Evolutionary conservation across 2,797 vertebrate genomes (phyloP).

Genomic region (Miichthys miiuy): DNA sequence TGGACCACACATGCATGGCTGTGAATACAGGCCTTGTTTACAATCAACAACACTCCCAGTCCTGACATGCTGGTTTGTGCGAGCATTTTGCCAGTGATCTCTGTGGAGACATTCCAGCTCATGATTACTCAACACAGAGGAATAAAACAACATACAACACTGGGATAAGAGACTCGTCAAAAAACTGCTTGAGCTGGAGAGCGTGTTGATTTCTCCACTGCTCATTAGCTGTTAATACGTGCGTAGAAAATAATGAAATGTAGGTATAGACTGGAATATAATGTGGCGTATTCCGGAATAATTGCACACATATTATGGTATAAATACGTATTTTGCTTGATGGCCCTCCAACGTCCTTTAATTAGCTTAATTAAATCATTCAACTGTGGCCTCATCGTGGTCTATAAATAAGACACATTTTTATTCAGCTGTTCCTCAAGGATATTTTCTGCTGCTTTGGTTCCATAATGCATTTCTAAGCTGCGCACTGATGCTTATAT

Average conservation of each 20-base stretch:
- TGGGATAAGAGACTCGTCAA: background rate
- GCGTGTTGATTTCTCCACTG: background rate
- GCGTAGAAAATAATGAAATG: slow-evolving; percentile 9
- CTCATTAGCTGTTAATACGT: slow-evolving; percentile 5
- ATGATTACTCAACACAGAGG: slow-evolving; percentile 58
- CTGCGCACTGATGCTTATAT: slow-evolving; percentile 80
- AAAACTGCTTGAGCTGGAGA: background rate
- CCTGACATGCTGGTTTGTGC: slow-evolving; percentile 45
- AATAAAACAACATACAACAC: slow-evolving; percentile 15
- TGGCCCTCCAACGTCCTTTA: slow-evolving; percentile 69
- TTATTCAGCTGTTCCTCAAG: slow-evolving; percentile 79
- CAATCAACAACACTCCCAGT: slow-evolving; percentile 58
- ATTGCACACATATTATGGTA: slow-evolving; percentile 43
- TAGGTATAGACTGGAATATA: slow-evolving; percentile 23
- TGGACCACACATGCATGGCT: slow-evolving; percentile 39
- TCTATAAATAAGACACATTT: slow-evolving; percentile 81
- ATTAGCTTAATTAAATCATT: slow-evolving; percentile 83
- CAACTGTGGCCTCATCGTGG: slow-evolving; percentile 59
- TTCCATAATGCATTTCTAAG: slow-evolving; percentile 82
- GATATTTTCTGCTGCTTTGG: slow-evolving; percentile 86
- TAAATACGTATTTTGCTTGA: slow-evolving; percentile 63
- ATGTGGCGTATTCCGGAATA: slow-evolving; percentile 36
- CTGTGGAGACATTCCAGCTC: slow-evolving; percentile 27
- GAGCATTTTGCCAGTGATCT: slow-evolving; percentile 23
- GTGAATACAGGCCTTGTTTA: slow-evolving; percentile 57